Base-by-base conservation (phyloP, 2,113 vertebrate genomes). In the Ramphastos sulfuratus region DNA sequence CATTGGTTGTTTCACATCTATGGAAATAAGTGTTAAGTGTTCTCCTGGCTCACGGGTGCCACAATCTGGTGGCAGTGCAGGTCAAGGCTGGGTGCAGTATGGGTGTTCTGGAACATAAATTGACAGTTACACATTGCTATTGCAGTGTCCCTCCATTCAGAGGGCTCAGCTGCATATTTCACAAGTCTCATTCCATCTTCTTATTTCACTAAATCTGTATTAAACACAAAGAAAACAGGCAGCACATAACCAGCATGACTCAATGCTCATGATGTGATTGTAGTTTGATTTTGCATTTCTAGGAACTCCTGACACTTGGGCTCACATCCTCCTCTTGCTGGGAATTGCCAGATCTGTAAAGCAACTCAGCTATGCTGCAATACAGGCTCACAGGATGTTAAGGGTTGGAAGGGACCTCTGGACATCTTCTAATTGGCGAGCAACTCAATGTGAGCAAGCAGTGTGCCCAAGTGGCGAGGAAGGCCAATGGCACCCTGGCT, bases 121-220 rank as follows among this genome's bases (percentile, higher is more conserved):
- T 10, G 6, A 35, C 7, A 63, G 5, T 39, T 37, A 11, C 0
- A 63, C 10, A 5, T 11, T 44, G 55, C 39, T 46, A 70, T 0
- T 4, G 8, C 66, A 66, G 48, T 7, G 12, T 28, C 31, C 9
- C 5, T 60, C 18, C 33, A 24, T 52, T 55, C 16, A 61, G 21
- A 54, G 28, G 60, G 56, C 60, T 82, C 89, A 77, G 71, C 86
- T 73, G 59, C 23, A 44, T 25, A 5, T 87, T 79, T 66, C 60
- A 48, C 14, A 37, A 2, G 9, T 15, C 37, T 75, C 83, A 19
- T 21, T 15, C 7, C 19, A 16, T 10, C 25, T 56, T 50, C 59
- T 60, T 17, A 16, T 66, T 42, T 54, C 21, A 58, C 23, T 54
- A 60, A 52, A 83, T 39, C n/a, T 54, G 42, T 13, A 58, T 16